Conservation (phyloP, 2,888 invertebrate species). For the Noctua fimbriata region DNA sequence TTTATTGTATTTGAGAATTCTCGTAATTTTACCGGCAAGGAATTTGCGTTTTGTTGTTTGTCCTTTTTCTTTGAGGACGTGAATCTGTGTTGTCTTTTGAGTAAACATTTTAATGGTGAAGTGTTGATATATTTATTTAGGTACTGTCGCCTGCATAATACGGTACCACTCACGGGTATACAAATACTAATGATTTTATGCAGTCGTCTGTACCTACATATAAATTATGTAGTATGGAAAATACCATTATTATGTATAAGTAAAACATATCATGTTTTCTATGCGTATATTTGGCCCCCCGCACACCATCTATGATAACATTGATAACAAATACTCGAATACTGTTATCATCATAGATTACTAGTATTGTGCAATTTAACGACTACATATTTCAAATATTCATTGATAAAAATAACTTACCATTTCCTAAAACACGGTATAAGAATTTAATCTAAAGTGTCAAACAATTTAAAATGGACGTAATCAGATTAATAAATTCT, state of each 20-base stretch:
- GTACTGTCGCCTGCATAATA: slow-evolving; percentile 8
- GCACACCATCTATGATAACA: neutral
- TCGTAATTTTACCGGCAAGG: slow-evolving; percentile 8
- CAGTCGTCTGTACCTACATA: neutral
- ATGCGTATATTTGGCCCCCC: too few relatives aligned
- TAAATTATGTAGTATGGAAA: neutral
- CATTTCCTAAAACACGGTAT: slow-evolving; percentile 7
- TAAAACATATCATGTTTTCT: neutral
- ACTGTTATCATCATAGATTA: neutral
- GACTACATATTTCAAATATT: neutral
- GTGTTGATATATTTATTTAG: slow-evolving; percentile 39
- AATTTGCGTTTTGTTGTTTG: slow-evolving; percentile 14
- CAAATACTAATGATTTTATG: neutral
- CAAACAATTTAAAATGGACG: slow-evolving; percentile 13
- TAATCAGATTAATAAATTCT: slow-evolving; percentile 40
- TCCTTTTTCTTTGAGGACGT: slow-evolving; percentile 8
- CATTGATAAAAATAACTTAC: neutral
- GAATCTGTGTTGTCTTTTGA: slow-evolving; percentile 21
- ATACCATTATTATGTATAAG: neutral
- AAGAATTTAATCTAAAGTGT: slow-evolving; percentile 34
- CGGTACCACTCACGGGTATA: neutral
- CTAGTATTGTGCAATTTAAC: neutral
- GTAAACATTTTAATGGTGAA: slow-evolving; percentile 28
- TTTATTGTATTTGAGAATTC: slow-evolving; percentile 18
- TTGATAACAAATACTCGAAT: neutral